Evolutionary conservation across 1,140 invertebrate genomes (phyloP), one percentile per base, ranked within the genome.

Genomic region (Rhagoletis pomonella): DNA sequence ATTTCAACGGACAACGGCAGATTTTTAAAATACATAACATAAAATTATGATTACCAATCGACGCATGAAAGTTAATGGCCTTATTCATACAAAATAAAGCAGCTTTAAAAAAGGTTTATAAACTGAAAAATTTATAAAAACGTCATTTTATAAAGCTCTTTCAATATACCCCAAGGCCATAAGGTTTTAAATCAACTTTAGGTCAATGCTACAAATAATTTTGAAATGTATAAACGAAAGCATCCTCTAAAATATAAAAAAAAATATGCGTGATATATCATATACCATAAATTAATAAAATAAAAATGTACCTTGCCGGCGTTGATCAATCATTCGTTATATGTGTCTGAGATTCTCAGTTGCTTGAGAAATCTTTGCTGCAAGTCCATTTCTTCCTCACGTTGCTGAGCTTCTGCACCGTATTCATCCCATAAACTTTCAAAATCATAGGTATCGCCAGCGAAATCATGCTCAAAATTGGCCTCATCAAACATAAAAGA

Each of bases 401-500:
- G 29, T 44, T 62, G 6, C 3, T 69, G 89, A 65, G 90, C 47
- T 84, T 92, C 91, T 47, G 90, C 90, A n/a, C 87, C 88, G 59
- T 90, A 88, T 60, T 90, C 88, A 19, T 88, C 86, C 91, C 91
- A 92, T 89, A 92, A 44, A 60, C 58, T 88, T 59, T 92, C 91
- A 84, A 92, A 92, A 19, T 89, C 90, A 69, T 44, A 64, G 29
- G 89, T 88, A 87, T 89, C 88, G 17, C 29, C 88, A 55, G 55
- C 86, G 55, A 89, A 88, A 60, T 92, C 90, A 47, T 60, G 19
- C 0, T 92, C 90, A 67, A 88, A 87, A 86, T 64, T 55, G 77
- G 87, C 88, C 62, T 92, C 91, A 12, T 92, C 90, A 84, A 90
- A 91, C 5, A 73, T 67, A 58, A 90, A 92, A 9, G 89, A 90